Evolutionary conservation across 2,113 vertebrate species (phyloP).

Genomic region (Psilopogon haemacephalus): DNA sequence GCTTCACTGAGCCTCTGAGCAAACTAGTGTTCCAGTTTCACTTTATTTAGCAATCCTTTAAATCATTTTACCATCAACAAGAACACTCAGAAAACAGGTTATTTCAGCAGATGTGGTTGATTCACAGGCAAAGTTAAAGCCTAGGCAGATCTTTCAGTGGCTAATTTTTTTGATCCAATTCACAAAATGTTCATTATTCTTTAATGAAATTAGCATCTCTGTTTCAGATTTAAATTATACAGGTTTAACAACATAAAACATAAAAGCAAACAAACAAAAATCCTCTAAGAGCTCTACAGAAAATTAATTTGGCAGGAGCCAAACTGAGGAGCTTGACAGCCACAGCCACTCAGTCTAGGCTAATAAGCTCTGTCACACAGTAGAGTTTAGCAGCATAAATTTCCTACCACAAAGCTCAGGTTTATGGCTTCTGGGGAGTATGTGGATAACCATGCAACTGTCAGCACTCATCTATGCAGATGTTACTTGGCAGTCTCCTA

Average conservation of each 20-base stretch:
- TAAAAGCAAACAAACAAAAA: background rate
- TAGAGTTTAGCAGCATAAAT: background rate
- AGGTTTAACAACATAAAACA: background rate
- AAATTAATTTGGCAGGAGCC: background rate
- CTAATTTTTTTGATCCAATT: background rate
- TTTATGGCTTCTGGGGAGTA: background rate
- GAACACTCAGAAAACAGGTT: background rate
- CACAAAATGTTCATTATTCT: background rate
- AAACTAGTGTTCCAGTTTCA: slow-evolving; percentile 11
- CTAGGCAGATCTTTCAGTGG: background rate
- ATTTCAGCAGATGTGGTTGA: slow-evolving; percentile 11
- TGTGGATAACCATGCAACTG: background rate
- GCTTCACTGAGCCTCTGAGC: background rate
- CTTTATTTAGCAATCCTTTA: slow-evolving; percentile 15
- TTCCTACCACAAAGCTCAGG: background rate
- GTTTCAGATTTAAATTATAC: background rate
- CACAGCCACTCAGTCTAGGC: background rate
- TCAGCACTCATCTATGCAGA: background rate
- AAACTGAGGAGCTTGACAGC: background rate
- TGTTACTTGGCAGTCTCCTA: background rate
- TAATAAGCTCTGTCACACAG: background rate
- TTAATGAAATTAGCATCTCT: slow-evolving; percentile 6
- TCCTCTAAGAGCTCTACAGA: background rate
- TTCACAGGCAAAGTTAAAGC: background rate
- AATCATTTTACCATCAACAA: background rate